Percentiles rank a stretch among this genome's conserved stretches.
These are phyloP conservation scores for Acrobasis repandana DNA, from an alignment of 2,888 invertebrate species.

Conservation along the genomic window DNA sequence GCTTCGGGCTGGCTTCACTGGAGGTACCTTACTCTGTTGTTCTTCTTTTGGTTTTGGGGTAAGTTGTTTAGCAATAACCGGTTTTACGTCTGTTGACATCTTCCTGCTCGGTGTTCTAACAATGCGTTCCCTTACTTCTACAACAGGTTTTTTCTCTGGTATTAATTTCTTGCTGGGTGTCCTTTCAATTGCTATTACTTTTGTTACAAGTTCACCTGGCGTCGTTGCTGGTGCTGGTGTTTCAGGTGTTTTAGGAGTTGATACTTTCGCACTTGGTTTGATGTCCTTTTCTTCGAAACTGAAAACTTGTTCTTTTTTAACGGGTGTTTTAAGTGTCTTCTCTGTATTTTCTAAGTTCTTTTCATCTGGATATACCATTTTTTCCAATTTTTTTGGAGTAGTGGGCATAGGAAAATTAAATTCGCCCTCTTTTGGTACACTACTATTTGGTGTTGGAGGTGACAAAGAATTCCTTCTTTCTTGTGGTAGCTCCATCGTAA, in stretches of 20 bases:
- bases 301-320: conserved; percentile 58
- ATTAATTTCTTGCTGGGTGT: conserved; percentile 68
- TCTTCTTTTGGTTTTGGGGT: conserved; percentile 54
- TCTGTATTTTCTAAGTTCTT: conserved; percentile 42
- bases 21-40: conserved; percentile 60
- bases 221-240: conserved; percentile 39
- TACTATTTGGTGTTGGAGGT: conserved; percentile 52
- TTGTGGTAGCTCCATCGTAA: conserved; percentile 56
- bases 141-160: conserved; percentile 64
- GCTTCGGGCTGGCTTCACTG: conserved; percentile 77
- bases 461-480: conserved; percentile 53
- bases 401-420: conserved; percentile 57
- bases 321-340: conserved; percentile 49
- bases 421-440: conserved; percentile 63
- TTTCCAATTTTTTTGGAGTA: conserved; percentile 66
- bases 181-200: conserved; percentile 74
- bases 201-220: conserved; percentile 69
- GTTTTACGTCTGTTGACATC: conserved; percentile 54
- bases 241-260: conserved; percentile 48
- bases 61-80: conserved; percentile 53
- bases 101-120: conserved; percentile 75
- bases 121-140: conserved; percentile 71
- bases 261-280: conserved; percentile 45
- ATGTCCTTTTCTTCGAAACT: conserved; percentile 61
- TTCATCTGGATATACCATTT: conserved; percentile 64